Conservation (phyloP, 1,140 invertebrate genomes). For the Acromyrmex charruanus region DNA sequence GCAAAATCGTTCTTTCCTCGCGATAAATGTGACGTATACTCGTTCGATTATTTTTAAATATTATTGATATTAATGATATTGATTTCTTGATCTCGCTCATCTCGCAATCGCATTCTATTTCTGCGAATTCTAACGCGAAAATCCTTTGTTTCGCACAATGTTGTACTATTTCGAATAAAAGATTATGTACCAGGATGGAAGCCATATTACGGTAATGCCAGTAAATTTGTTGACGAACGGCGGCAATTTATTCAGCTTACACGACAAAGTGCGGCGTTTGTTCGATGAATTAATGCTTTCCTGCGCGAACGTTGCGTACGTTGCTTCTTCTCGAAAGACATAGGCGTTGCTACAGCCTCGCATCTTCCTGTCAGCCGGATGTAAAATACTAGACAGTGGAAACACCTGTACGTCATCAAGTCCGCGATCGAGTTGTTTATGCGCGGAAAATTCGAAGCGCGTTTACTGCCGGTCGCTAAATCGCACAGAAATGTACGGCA, state of each 20-base stretch:
- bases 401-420: constrained; percentile 21
- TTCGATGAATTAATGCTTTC: constrained; percentile 38
- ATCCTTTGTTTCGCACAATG: neutral
- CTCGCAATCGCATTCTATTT: neutral
- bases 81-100: neutral
- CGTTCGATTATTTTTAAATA: neutral
- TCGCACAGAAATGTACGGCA: neutral
- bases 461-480: neutral
- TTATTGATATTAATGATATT: constrained; percentile 6
- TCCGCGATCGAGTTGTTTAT: neutral
- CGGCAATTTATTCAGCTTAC: neutral
- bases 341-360: neutral
- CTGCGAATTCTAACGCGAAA: neutral
- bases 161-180: constrained; percentile 28
- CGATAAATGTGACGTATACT: neutral
- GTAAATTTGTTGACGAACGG: constrained; percentile 35
- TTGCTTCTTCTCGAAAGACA: constrained; percentile 17
- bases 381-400: constrained; percentile 31
- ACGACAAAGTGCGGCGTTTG: constrained; percentile 25
- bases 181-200: neutral
- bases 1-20: too few species aligned
- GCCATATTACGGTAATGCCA: constrained; percentile 8
- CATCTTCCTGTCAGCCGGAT: neutral
- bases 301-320: neutral
- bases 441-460: constrained; percentile 10